phyloP scores from a whole-genome alignment of 2,888 invertebrate genomes.

The Myopa tessellatipennis region DNA sequence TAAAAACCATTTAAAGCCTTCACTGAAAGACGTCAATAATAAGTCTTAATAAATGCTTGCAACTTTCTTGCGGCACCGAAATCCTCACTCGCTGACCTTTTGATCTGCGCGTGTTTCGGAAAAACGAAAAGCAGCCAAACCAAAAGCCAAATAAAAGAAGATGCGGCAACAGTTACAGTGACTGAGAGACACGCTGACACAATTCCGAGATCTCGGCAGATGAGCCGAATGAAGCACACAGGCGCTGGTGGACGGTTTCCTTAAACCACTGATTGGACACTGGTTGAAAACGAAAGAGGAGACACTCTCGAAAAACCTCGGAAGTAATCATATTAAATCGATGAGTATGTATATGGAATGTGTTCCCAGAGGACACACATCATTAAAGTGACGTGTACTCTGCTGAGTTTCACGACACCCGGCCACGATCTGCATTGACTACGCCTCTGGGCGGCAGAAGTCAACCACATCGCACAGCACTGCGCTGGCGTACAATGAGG shows the following conservation, averaged over 20 bases:
- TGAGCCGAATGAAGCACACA: not conserved
- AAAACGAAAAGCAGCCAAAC: not conserved
- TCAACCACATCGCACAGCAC: not conserved
- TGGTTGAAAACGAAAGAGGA: too few relatives aligned
- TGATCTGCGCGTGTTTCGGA: not conserved
- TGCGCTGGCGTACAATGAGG: not conserved
- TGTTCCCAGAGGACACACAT: too few relatives aligned
- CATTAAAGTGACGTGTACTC: too few relatives aligned
- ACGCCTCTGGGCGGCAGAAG: not conserved
- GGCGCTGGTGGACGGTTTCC: not conserved
- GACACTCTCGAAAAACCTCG: too few relatives aligned
- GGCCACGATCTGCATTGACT: not conserved
- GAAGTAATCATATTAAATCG: too few relatives aligned
- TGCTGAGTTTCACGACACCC: too few relatives aligned
- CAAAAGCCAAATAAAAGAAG: not conserved
- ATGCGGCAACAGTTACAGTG: not conserved
- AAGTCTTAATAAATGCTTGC: conserved; percentile 4
- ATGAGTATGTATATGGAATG: too few relatives aligned
- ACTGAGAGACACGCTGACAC: conserved; percentile 21
- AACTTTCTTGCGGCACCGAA: conserved; percentile 14
- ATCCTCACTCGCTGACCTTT: conserved; percentile 20
- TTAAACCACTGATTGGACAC: too few relatives aligned
- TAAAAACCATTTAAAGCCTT: not conserved
- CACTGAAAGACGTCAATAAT: conserved; percentile 2
- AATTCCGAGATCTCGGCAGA: not conserved